Evolutionary conservation across 2,888 invertebrate species (phyloP).

Genomic region (Harpalus rufipes): DNA sequence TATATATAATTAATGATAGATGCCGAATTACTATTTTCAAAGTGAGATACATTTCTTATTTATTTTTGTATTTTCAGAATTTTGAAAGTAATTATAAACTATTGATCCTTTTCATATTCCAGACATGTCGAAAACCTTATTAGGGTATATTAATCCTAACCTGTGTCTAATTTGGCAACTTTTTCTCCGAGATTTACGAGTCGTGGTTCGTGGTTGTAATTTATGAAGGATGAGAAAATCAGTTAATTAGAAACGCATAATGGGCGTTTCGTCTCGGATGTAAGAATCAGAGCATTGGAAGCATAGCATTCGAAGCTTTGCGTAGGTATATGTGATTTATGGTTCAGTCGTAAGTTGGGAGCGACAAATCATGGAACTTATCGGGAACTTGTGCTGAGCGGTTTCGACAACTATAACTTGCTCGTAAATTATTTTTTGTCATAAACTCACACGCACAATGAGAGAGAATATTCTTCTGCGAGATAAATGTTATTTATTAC

Average conservation of each 20-base stretch:
- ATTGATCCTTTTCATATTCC: too few species aligned
- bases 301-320: background rate
- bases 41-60: too few species aligned
- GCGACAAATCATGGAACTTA: conserved; percentile 65
- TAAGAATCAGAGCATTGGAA: conserved; percentile 27
- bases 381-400: conserved; percentile 58
- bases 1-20: too few species aligned
- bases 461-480: conserved; percentile 34
- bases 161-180: conserved; percentile 17
- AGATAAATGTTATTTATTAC: conserved; percentile 45
- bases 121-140: too few species aligned
- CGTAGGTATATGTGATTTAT: conserved; percentile 61
- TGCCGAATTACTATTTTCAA: too few species aligned
- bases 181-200: conserved; percentile 15
- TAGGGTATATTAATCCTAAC: background rate
- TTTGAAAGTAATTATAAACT: too few species aligned
- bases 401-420: conserved; percentile 62
- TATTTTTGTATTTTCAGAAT: too few species aligned
- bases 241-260: conserved; percentile 51
- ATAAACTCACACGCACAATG: conserved; percentile 55
- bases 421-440: conserved; percentile 62
- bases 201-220: too few species aligned
- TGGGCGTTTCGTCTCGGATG: conserved; percentile 35
- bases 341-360: conserved; percentile 58
- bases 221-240: conserved; percentile 20